These are phyloP conservation scores for Agrotis clavis DNA, from an alignment of 2,888 invertebrate genomes.

Conservation along the genomic window DNA sequence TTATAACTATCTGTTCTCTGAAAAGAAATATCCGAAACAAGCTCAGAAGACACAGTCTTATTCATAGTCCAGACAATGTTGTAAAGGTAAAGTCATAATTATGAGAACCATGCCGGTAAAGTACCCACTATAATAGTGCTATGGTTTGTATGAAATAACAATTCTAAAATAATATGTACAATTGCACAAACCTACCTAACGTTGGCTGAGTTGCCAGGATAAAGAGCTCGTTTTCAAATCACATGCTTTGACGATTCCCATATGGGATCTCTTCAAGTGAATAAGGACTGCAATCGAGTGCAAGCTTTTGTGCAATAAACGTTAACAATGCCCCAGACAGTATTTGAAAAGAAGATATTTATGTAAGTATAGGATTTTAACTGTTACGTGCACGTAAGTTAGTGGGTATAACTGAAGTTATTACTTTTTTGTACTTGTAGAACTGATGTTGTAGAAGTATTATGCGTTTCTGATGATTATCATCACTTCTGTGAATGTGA, in stretches of 20 bases:
- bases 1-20: too few relatives aligned
- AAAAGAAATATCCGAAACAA: too few relatives aligned
- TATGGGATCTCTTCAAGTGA: constrained; percentile 17
- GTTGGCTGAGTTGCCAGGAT: neutral
- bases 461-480: neutral
- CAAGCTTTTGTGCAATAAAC: constrained; percentile 35
- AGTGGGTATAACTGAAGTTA: neutral
- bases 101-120: neutral
- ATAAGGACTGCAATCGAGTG: constrained; percentile 20
- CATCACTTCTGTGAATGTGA: too few relatives aligned
- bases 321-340: constrained; percentile 31
- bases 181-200: too few relatives aligned
- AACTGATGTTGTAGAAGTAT: neutral
- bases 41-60: too few relatives aligned
- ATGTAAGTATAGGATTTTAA: neutral
- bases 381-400: neutral
- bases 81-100: neutral
- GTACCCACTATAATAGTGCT: too few relatives aligned
- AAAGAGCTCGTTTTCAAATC: neutral
- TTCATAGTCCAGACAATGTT: too few relatives aligned
- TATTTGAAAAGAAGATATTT: constrained; percentile 1
- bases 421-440: neutral
- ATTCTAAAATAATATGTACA: neutral
- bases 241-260: neutral
- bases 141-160: neutral